Percentiles rank a stretch among this genome's conserved stretches.
Conservation (phyloP, 2,888 invertebrate species). For the Dryococelus australis region DNA sequence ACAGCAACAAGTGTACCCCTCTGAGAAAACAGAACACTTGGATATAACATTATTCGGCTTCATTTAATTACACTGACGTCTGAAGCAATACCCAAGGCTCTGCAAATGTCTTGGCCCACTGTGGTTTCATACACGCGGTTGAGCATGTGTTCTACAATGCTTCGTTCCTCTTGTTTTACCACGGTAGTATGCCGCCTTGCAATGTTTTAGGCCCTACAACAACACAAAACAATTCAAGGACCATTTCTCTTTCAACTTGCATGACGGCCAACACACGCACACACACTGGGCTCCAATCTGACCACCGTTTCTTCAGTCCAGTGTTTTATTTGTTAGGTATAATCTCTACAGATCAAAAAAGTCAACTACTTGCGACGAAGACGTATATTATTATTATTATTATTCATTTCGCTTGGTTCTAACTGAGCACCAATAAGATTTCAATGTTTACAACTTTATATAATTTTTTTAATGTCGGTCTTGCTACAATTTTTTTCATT, state of each 20-base stretch:
- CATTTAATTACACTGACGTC: slow-evolving; percentile 33
- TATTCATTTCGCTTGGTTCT: slow-evolving; percentile 44
- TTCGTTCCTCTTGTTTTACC: not conserved
- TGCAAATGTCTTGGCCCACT: not conserved
- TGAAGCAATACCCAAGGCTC: slow-evolving; percentile 35
- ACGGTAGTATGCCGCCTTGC: not conserved
- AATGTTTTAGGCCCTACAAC: not conserved
- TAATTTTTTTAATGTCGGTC: slow-evolving; percentile 39
- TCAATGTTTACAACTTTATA: slow-evolving; percentile 39
- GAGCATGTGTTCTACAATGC: not conserved
- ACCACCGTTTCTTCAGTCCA: not conserved
- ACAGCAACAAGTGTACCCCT: slow-evolving; percentile 44
- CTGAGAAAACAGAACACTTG: slow-evolving; percentile 38
- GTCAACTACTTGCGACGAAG: slow-evolving; percentile 43
- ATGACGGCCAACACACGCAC: too few species aligned
- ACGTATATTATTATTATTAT: slow-evolving; percentile 33
- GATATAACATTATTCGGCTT: slow-evolving; percentile 34
- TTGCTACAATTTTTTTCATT: slow-evolving; percentile 48
- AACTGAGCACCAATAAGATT: slow-evolving; percentile 52
- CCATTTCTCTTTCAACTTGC: too few species aligned
- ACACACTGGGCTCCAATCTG: not conserved
- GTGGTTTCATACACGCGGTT: not conserved
- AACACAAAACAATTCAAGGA: not conserved
- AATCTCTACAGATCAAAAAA: slow-evolving; percentile 40
- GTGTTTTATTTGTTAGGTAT: not conserved